Evolutionary conservation across 92 coral and sea anemone genomes (phyloP), one percentile per base, ranked within the genome.

Genomic region (Chrysogorgia sp.): DNA sequence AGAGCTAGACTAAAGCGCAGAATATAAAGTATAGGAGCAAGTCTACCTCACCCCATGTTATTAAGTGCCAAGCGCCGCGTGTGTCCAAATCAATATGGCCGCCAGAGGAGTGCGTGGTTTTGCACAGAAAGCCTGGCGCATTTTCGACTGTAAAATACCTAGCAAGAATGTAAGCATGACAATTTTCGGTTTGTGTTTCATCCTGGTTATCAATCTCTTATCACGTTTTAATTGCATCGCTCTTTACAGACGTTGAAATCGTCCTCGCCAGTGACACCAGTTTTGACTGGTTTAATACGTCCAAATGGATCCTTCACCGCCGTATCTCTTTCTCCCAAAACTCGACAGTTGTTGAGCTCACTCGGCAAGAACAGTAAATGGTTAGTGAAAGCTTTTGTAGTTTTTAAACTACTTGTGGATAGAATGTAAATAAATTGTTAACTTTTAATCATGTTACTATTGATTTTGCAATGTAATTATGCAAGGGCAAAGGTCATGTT

Each of bases 91-190:
- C 10, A 71, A 47, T 4, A 71, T 68, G 75, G 75, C 77, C 14
- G 63, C 77, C 45, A 43, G 63, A 1, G 77, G 59, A 10, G 20
- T 47, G 60, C 63, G 30, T 71, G 77, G 58, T 71, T 72, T 72
- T 55, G 22, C 79, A 32, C 32, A 31, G 37, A 52, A 34, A 34
- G 53, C 48, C 14, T 56, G 63, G 19, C 19, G 65, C 48, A 56
- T 72, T 72, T 53, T 72, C 22, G 33, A 56, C 3, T 53, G 53
- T 34, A 72, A 72, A n/a, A n/a, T n/a, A 72, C 34, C 65, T 1
- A 52, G 24, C 35, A 33, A 31, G 14, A 65, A 65, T 35, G 72
- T 65, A 40, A 65, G 72, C 23, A 20, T 65, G 3, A 10, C 12
- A 2, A 32, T 49, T 69, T 23, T 29, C 31, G 20, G 28, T 4